Percentiles rank a stretch among this genome's conserved stretches.
These are phyloP conservation scores for Patella vulgata DNA, from an alignment of 1,140 invertebrate genomes.

Conservation along the genomic window DNA sequence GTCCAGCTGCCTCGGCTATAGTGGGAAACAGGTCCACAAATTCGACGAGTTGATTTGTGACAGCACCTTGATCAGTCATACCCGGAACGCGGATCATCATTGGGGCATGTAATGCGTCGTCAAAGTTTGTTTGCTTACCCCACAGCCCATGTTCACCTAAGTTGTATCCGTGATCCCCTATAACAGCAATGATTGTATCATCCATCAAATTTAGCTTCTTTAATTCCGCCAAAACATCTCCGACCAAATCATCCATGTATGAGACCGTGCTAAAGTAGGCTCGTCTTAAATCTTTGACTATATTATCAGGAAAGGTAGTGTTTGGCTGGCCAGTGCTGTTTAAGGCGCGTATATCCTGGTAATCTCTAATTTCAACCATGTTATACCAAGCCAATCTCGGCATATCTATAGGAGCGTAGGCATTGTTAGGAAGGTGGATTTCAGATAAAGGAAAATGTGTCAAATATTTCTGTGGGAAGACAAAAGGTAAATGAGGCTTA, in stretches of 20 bases:
- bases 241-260: conserved; percentile 21
- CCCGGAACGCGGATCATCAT: conserved; percentile 23
- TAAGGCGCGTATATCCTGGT: neutral
- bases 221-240: conserved; percentile 13
- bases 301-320: conserved; percentile 9
- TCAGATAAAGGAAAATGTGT: conserved; percentile 66
- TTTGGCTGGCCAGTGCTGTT: neutral
- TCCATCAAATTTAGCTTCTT: too few relatives aligned
- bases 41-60: conserved; percentile 72
- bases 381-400: conserved; percentile 2
- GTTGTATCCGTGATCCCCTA: conserved; percentile 7
- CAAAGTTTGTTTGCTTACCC: conserved; percentile 21
- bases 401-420: conserved; percentile 4
- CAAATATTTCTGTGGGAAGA: conserved; percentile 31
- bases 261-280: conserved; percentile 20
- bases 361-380: neutral
- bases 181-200: conserved; percentile 20
- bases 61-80: conserved; percentile 17
- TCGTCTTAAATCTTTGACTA: conserved; percentile 10
- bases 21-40: conserved; percentile 88
- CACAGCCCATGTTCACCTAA: conserved; percentile 13
- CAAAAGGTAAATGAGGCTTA: conserved; percentile 41
- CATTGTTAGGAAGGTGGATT: conserved; percentile 2
- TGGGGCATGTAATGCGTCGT: conserved; percentile 24
- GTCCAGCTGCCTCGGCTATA: conserved; percentile 77